A percentile compares a stretch with the other conserved stretches of the same genome.
Evolutionary conservation across 2,113 vertebrate genomes (phyloP).

Genomic region (Hippocampus barbouri): DNA sequence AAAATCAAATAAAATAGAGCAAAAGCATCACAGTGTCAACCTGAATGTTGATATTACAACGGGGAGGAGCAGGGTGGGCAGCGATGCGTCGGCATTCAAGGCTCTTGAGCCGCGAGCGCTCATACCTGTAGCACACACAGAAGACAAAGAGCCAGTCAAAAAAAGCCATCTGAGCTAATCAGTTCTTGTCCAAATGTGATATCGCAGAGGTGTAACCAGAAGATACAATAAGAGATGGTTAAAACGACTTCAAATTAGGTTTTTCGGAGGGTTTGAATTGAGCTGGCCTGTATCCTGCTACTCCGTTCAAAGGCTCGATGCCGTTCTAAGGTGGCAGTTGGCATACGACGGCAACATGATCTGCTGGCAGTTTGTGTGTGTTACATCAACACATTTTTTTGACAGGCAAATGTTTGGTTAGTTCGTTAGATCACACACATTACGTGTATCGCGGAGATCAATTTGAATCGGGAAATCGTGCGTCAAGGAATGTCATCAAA

Average conservation of each 20-base stretch:
- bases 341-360: constrained; percentile 1
- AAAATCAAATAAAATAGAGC: constrained; percentile 30
- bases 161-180: constrained; percentile 2
- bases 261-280: neutral
- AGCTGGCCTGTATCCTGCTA: neutral
- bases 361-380: constrained; percentile 16
- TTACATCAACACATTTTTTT: neutral
- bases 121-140: constrained; percentile 76
- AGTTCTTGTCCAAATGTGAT: constrained; percentile 6
- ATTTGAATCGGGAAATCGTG: no score
- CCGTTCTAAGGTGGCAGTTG: neutral
- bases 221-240: constrained; percentile 1
- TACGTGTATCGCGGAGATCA: no score
- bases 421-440: no score
- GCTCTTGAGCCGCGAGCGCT: constrained; percentile 82
- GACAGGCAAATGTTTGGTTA: no score
- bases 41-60: constrained; percentile 65
- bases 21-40: constrained; percentile 65
- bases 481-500: no score
- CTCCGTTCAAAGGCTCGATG: constrained; percentile 15
- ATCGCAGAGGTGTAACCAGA: neutral
- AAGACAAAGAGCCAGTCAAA: constrained; percentile 7
- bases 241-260: neutral
- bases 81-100: constrained; percentile 53
- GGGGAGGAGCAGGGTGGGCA: constrained; percentile 65